Base-by-base conservation (phyloP, 2,797 vertebrate species). In the Heterohyrax brucei region DNA sequence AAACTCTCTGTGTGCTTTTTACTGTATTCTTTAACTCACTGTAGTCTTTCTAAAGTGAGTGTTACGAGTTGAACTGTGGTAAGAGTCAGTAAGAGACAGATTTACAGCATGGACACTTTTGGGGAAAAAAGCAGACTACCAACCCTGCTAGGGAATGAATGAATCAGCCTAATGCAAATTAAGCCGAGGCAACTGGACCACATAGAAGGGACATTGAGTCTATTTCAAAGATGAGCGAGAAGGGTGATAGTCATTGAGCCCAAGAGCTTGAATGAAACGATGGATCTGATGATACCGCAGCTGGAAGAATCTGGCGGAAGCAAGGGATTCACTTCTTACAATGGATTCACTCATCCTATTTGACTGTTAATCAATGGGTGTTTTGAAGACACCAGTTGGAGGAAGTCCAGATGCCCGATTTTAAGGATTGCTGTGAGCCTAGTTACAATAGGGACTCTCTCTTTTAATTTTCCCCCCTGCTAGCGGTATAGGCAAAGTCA, bases 141-240 rank as follows among this genome's bases (percentile, higher is more conserved):
- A 33, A 72, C 73, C n/a, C 53, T 97, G 86, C 87, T 66, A 85
- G 59, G 95, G 73, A 90, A 86, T 80, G 86, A 95, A 95, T 53
- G 61, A 86, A 93, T 96, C 22, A 70, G 81, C 78, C 77, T 96
- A 50, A 95, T 96, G 79, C 80, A 98, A 97, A 98, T 98, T 73
- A 72, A 56, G 83, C 79, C 8, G 1, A 89, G 81, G 87, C 26
- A 79, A 22, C 30, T 75, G 85, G 44, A 94, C 76, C 30, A 59
- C 75, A 94, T n/a, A 84, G 87, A 96, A 64, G 68, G 44, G 50
- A 50, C 89, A 48, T 64, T 83, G 68, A 92, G 97, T 92, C 44
- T 24, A 93, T 84, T 70, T 93, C 85, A 95, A 97, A 95, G 92
- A 93, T 85, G 50, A 81, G 28, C 10, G 50, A 91, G 56, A 91